phyloP scores from a whole-genome alignment of 2,888 invertebrate genomes.

The Monopis laevigella region DNA sequence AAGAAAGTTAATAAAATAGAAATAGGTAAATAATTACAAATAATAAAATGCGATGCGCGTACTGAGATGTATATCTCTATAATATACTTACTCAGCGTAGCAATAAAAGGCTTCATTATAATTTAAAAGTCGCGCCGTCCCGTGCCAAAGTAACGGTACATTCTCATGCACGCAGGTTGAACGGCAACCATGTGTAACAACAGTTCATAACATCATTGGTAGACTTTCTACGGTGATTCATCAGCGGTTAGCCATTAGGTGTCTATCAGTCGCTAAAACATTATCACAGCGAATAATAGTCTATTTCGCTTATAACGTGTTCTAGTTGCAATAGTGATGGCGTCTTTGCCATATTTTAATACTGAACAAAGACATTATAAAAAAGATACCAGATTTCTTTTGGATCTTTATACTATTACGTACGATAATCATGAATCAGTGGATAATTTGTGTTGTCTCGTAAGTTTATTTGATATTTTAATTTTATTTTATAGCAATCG shows the following conservation, averaged over 20 bases:
- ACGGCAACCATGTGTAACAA: conserved; percentile 53
- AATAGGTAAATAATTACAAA: no score
- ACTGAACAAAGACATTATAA: conserved; percentile 81
- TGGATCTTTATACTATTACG: conserved; percentile 86
- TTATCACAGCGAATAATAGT: conserved; percentile 23
- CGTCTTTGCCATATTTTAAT: conserved; percentile 63
- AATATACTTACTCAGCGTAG: no score
- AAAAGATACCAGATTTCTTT: conserved; percentile 84
- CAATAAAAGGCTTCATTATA: no score
- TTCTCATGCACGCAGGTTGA: conserved; percentile 30
- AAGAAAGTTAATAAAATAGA: no score
- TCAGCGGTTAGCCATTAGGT: conserved; percentile 34
- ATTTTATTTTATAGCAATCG: no score
- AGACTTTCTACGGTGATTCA: conserved; percentile 62
- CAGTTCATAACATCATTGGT: conserved; percentile 50
- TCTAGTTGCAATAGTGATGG: conserved; percentile 33
- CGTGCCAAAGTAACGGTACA: conserved; percentile 44
- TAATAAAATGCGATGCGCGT: no score
- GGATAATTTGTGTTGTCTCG: conserved; percentile 74
- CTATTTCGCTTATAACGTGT: conserved; percentile 20
- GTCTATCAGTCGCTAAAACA: conserved; percentile 34
- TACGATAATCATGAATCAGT: conserved; percentile 84
- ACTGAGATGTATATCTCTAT: no score
- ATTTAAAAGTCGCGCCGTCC: conserved; percentile 16
- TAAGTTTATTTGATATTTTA: conserved; percentile 48